Conservation (phyloP, 2,797 vertebrate genomes). For the Sebastes itinus region DNA sequence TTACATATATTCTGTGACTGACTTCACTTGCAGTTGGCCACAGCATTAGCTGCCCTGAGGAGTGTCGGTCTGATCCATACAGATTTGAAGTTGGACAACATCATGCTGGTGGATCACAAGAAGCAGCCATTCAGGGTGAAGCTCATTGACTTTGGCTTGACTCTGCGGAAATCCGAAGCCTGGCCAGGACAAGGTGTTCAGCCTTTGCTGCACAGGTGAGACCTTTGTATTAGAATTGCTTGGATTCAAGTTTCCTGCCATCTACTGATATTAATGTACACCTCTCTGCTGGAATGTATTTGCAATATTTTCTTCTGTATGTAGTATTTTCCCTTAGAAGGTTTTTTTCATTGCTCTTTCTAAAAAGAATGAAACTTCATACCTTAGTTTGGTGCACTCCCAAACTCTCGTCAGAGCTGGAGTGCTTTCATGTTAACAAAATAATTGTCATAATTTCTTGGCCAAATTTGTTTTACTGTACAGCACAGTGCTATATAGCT, state of each 20-base stretch:
- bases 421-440: too few relatives aligned
- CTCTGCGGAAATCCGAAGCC: not conserved
- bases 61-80: not conserved
- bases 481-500: not conserved
- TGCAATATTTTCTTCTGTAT: not conserved
- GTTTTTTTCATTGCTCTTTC: not conserved
- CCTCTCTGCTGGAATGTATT: not conserved
- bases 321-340: not conserved
- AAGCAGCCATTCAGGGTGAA: not conserved
- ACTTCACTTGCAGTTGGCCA: not conserved
- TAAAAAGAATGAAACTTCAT: not conserved
- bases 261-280: not conserved
- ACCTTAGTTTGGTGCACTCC: not conserved
- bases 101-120: constrained; percentile 4
- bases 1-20: not conserved
- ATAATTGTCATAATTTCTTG: not conserved
- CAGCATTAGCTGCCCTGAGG: not conserved
- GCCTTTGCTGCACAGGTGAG: not conserved
- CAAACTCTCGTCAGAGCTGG: not conserved
- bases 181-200: not conserved
- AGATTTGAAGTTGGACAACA: not conserved
- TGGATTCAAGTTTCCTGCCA: not conserved
- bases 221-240: not conserved
- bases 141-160: constrained; percentile 7
- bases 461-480: not conserved